Evolutionary conservation across 2,113 vertebrate genomes (phyloP), one percentile per base, ranked within the genome.

Genomic region (Gracilinanus agilis): DNA sequence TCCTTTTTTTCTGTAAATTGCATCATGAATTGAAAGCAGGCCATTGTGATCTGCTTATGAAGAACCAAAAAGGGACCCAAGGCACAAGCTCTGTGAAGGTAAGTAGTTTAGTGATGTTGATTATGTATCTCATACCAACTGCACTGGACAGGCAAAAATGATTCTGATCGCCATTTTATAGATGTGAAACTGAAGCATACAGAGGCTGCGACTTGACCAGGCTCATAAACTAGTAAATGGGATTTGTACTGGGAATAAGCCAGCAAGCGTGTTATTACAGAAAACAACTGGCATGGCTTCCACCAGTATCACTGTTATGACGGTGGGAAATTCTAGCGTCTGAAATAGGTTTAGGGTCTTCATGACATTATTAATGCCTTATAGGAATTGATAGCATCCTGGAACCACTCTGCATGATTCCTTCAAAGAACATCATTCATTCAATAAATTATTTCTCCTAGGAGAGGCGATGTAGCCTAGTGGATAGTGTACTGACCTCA

Each of bases 1-100:
- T n/a, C 9, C 58, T 93, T 9, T 12, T 94, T 98, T 90, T 92
- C 12, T 92, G 75, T 49, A 83, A 21, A 21, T 40, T 8, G n/a
- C 19, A 83, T 83, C n/a, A 83, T 8, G 4, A 40, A 40, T 2
- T 75, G 3, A 75, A 75, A 75, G 34, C 58, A 75, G n/a, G n/a
- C 34, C 13, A 75, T 6, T 1, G 7, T 40, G 7, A 3, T 40
- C 16, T 75, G 67, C 5, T 75, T 83, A 83, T 9, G 21, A 40
- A 83, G n/a, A 40, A 40, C 67, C 67, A 40, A 83, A 83, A 83
- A 40, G 19, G 2, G 19, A 2, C 21, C n/a, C 9, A 40, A 34
- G 67, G 8, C n/a, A 40, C 16, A 83, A n/a, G 16, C 19, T 83
- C 40, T 83, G 67, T 40, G 19, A 75, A 16, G 61, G 61, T n/a